Base-by-base conservation (phyloP, 2,797 vertebrate genomes). In the Falco columbarius region DNA sequence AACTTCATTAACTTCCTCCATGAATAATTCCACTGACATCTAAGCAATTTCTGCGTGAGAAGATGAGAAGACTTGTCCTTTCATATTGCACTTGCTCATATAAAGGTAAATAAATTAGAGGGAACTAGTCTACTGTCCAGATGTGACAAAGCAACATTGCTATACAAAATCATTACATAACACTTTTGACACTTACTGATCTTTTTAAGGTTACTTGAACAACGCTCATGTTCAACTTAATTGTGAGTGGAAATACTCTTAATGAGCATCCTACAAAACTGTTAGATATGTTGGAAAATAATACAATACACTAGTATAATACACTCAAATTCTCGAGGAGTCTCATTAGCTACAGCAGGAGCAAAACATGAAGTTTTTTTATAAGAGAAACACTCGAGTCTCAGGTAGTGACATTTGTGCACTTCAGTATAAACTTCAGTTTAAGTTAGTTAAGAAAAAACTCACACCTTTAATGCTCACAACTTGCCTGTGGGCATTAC, bases 1-100 rank as follows among this genome's bases (percentile, higher is more conserved):
- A 97, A 96, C 74, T 95, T 96, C 86, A 94, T 94, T 97, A 91
- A 95, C n/a, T 95, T 95, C 93, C 77, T 86, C 95, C 86, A 94
- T 95, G 86, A 97, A 97, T 95, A 97, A 97, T 95, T 95, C 90
- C 51, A 75, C 73, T 85, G 85, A 68, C 74, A 76, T 95, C 34
- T 80, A 61, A 91, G 66, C n/a, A 86, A 86, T 96, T 81, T 89
- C 40, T 84, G 10, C 63, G 58, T 82, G 71, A 91, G 56, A 89
- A 14, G 52, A 54, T 81, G 73, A 88, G 89, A 93, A 91, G 51
- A 36, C 40, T 74, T 90, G 77, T 65, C 38, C 80, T 96, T 90
- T 95, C 86, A 29, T 73, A 75, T 79, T 70, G 18, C 22, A 44
- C 24, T 90, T 89, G 58, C 20, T 71, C 75, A 24, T 85, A 68